Conservation (phyloP, 2,888 invertebrate genomes). For the Patella depressa region DNA sequence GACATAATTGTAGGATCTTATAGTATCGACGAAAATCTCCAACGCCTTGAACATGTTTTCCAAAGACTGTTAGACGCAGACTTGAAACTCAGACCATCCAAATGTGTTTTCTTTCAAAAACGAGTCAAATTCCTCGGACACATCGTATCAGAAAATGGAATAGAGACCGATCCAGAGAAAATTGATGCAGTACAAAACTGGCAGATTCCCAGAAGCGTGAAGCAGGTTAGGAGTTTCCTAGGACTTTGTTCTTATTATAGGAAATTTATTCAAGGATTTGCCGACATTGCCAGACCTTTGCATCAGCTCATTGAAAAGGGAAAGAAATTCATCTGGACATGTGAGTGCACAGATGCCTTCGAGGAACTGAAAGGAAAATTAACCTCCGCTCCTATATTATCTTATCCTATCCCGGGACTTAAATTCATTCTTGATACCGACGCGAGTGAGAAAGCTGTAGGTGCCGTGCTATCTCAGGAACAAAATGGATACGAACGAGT, state of each 20-base stretch:
- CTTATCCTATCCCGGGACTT: slow-evolving; percentile 15
- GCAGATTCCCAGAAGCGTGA: slow-evolving; percentile 24
- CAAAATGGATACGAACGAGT: slow-evolving; percentile 2
- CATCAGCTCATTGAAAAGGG: slow-evolving; percentile 22
- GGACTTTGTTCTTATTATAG: slow-evolving; percentile 39
- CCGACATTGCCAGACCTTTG: slow-evolving; percentile 29
- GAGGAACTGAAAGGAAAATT: slow-evolving; percentile 19
- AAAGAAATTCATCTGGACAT: slow-evolving; percentile 15
- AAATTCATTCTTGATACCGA: slow-evolving; percentile 23
- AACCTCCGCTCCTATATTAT: slow-evolving; percentile 15
- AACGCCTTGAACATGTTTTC: slow-evolving; percentile 31
- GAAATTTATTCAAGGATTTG: slow-evolving; percentile 30
- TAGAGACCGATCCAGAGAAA: slow-evolving; percentile 35
- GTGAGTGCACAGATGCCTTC: slow-evolving; percentile 20
- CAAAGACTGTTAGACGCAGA: slow-evolving; percentile 27
- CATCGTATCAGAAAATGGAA: slow-evolving; percentile 31
- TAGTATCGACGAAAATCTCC: slow-evolving; percentile 20
- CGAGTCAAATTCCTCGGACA: slow-evolving; percentile 35
- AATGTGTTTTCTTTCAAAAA: slow-evolving; percentile 35
- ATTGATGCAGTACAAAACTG: slow-evolving; percentile 28
- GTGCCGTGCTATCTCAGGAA: neutral
- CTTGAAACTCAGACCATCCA: slow-evolving; percentile 37
- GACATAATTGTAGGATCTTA: slow-evolving; percentile 36
- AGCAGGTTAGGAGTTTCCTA: slow-evolving; percentile 29
- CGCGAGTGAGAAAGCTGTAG: slow-evolving; percentile 16